Evolutionary conservation across 2,888 invertebrate species (phyloP).

Genomic region (Pseudococcus longispinus): DNA sequence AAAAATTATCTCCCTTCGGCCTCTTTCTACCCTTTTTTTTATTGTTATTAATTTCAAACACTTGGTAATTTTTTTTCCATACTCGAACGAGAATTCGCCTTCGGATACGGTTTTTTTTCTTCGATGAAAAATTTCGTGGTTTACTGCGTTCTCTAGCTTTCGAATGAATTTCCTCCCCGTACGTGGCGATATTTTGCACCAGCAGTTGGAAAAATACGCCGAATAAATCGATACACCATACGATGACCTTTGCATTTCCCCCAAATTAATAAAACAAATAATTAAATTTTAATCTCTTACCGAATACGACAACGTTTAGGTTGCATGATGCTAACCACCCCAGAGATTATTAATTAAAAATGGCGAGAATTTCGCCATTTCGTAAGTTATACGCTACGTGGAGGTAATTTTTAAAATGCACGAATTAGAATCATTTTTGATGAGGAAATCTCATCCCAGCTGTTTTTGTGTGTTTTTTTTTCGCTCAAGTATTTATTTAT

Average conservation of each 20-base stretch:
- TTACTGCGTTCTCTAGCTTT: background rate
- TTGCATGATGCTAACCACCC: background rate
- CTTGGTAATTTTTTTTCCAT: background rate
- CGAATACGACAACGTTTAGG: background rate
- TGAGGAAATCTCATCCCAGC: background rate
- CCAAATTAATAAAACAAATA: constrained; percentile 19
- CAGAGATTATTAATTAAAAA: constrained; percentile 12
- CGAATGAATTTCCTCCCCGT: background rate
- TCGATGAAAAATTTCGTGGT: background rate
- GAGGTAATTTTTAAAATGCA: too few relatives aligned
- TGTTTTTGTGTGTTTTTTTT: background rate
- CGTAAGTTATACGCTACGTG: background rate
- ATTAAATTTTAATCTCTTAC: background rate
- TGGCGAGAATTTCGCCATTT: background rate
- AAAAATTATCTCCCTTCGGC: background rate
- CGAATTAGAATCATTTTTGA: background rate
- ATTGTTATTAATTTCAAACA: background rate
- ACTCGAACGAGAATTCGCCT: background rate
- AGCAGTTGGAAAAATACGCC: background rate
- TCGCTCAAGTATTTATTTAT: background rate
- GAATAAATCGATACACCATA: constrained; percentile 2
- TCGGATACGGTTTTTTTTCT: background rate
- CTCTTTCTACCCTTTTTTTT: background rate
- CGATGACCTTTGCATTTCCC: constrained; percentile 14
- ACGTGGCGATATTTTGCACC: background rate